Percentiles rank a stretch among this genome's conserved stretches.
phyloP scores from a whole-genome alignment of 1,140 invertebrate genomes.

The Tetramorium parvispinum region DNA sequence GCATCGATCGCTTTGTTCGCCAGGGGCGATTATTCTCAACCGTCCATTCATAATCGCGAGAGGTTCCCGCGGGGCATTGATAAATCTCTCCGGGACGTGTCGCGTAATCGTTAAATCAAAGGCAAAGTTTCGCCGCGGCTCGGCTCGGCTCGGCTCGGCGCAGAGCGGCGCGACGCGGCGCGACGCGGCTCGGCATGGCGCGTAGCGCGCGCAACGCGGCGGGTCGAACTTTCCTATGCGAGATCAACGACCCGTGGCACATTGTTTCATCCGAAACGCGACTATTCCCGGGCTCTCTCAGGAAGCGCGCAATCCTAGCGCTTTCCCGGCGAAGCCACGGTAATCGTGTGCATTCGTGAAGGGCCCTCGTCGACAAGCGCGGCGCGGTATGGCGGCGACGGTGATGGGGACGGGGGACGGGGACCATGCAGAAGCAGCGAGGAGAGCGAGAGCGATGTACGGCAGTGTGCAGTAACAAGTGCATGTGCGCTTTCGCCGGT shows the following conservation, averaged over 20 bases:
- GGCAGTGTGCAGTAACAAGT: not conserved
- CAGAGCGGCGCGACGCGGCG: not conserved
- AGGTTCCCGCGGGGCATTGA: conserved; percentile 47
- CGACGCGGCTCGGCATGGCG: not conserved
- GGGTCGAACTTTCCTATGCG: conserved; percentile 55
- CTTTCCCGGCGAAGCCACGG: conserved; percentile 67
- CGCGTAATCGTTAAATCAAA: conserved; percentile 61
- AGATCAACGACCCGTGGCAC: conserved; percentile 70
- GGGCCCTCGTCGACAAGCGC: conserved; percentile 65
- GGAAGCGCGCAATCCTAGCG: conserved; percentile 71
- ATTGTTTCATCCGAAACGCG: conserved; percentile 72
- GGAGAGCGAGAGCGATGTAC: conserved; percentile 32
- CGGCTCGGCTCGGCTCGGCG: not conserved
- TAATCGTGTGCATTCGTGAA: conserved; percentile 73
- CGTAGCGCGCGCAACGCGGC: not conserved
- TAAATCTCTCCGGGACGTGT: conserved; percentile 50
- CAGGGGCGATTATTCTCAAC: conserved; percentile 53
- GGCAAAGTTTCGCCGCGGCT: conserved; percentile 52
- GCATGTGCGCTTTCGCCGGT: conserved; percentile 5
- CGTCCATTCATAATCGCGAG: conserved; percentile 56
- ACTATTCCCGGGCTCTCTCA: conserved; percentile 66
- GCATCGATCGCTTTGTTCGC: conserved; percentile 60
- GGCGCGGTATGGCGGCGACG: conserved; percentile 35
- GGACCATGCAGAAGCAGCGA: conserved; percentile 46
- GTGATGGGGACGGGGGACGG: not conserved